Evolutionary conservation across 1,140 invertebrate species (phyloP), one percentile per base, ranked within the genome.

Genomic region (Trachymyrmex cornetzi): DNA sequence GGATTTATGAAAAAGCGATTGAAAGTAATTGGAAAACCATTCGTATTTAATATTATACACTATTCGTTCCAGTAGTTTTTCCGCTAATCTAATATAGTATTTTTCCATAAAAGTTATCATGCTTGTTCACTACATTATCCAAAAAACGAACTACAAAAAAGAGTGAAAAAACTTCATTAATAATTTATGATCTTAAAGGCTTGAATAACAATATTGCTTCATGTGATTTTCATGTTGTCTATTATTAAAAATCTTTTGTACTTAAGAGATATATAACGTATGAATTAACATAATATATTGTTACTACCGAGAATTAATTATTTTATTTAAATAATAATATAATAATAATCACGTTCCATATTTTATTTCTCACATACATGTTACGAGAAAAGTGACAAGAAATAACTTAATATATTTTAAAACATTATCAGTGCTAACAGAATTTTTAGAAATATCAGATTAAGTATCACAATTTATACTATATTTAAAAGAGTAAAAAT

Each of bases 121-220:
- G 16, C 22, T 0, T 38, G 9, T 67, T 80, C 3, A 16, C 16
- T 22, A 22, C 30, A 50, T 27, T 27, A 7, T 44, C 11, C 5
- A 0, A n/a, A 14, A 19, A 14, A 44, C 38, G 22, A 77, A 24
- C 30, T 19, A 24, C 9, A 19, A 24, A 77, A 6, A 34, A 44
- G 22, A 38, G 14, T 59, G 1, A 1, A 34, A 38, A 24, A 38
- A 24, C 3, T 4, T 44, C 7, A 59, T 77, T 44, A 61, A 27
- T 77, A 44, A 77, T 61, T 38, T 61, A 61, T 24, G 34, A 72
- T 34, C 50, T 77, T 5, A 16, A 24, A 30, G 16, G n/a, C 22
- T 22, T 0, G 14, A 14, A 38, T 75, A 57, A 75, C 0, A 77
- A 61, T 61, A 7, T 12, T 61, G 22, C 38, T 61, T 19, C 7